Conservation (phyloP, 2,113 vertebrate species). For the Anhinga rufa region DNA sequence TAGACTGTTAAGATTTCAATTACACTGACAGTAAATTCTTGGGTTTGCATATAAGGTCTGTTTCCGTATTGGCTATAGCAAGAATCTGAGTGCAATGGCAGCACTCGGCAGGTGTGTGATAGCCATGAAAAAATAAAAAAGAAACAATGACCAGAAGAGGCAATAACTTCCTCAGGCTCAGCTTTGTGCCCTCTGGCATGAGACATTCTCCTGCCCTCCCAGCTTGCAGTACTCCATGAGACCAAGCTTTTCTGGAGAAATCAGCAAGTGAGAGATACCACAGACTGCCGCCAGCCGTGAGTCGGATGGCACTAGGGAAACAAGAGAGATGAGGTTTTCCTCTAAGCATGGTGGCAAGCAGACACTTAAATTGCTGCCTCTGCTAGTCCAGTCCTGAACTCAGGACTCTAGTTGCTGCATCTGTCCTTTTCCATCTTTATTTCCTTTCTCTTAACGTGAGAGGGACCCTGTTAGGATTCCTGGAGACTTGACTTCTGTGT, state of each 20-base stretch:
- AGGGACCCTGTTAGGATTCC: neutral
- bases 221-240: neutral
- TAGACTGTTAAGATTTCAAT: neutral
- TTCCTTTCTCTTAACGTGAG: neutral
- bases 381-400: neutral
- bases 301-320: neutral
- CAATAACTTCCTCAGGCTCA: neutral
- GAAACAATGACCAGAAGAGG: neutral
- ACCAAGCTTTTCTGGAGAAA: neutral
- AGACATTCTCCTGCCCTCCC: neutral
- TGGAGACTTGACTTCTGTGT: neutral
- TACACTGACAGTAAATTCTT: neutral
- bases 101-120: neutral
- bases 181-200: neutral
- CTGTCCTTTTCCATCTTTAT: neutral
- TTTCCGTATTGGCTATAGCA: neutral
- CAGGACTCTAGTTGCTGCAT: neutral
- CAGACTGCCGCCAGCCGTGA: neutral
- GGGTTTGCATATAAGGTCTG: neutral
- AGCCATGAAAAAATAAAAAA: neutral
- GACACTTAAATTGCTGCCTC: neutral
- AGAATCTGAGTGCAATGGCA: neutral
- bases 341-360: neutral
- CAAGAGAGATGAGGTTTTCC: neutral
- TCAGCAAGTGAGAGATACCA: neutral